Conservation (phyloP, 2,888 invertebrate genomes). For the Drosophila phalerata region DNA sequence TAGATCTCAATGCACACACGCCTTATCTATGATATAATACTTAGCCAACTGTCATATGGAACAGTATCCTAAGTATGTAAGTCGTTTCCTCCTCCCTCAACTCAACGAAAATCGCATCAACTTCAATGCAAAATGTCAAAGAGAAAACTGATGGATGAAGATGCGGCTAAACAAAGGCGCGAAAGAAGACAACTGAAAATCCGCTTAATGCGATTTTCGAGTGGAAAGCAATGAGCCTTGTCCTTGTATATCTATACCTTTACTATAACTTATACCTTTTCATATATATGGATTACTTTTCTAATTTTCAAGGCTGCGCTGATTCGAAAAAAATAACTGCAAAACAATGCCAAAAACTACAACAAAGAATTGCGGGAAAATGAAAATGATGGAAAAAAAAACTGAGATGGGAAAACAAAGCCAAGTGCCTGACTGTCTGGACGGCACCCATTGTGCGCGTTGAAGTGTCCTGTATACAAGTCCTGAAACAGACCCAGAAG, state of each 20-base stretch:
- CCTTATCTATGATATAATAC: constrained; percentile 59
- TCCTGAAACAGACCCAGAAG: constrained; percentile 22
- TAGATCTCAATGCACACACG: constrained; percentile 25
- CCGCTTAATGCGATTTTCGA: constrained; percentile 77
- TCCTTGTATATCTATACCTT: constrained; percentile 33
- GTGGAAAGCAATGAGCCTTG: constrained; percentile 62
- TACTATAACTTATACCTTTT: constrained; percentile 3
- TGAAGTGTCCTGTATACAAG: constrained; percentile 59
- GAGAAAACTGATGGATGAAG: constrained; percentile 47
- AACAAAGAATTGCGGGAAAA: constrained; percentile 45
- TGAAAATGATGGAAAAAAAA: constrained; percentile 29
- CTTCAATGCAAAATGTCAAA: constrained; percentile 26
- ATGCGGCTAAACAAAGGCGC: constrained; percentile 56
- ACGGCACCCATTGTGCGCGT: constrained; percentile 58
- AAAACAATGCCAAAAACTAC: constrained; percentile 67
- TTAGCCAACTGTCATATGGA: constrained; percentile 49
- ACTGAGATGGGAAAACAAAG: constrained; percentile 50
- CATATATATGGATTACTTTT: constrained; percentile 29
- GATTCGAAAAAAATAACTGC: constrained; percentile 21
- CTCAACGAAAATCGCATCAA: constrained; percentile 55
- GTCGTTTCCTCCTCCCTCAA: constrained; percentile 22
- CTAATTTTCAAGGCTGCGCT: constrained; percentile 63
- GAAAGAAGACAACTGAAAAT: constrained; percentile 55
- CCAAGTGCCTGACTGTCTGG: constrained; percentile 72
- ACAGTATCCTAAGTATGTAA: constrained; percentile 30